Evolutionary conservation across 2,888 invertebrate species (phyloP).

Genomic region (Teleogryllus oceanicus): DNA sequence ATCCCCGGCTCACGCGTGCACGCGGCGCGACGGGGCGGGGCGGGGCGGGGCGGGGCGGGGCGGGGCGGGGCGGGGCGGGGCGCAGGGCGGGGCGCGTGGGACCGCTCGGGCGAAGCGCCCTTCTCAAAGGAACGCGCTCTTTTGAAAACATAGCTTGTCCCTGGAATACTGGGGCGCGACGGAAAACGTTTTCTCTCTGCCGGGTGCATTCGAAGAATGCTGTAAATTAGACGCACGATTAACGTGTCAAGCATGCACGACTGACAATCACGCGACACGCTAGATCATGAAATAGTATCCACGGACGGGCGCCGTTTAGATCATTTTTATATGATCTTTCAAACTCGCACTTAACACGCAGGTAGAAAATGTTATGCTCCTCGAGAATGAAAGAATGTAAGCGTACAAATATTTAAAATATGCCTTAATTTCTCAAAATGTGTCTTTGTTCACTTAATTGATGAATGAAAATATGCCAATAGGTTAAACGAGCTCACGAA

Average conservation of each 20-base stretch:
- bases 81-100: background rate
- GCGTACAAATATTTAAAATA: too few species aligned
- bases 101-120: background rate
- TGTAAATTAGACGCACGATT: constrained; percentile 18
- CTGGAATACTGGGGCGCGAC: background rate
- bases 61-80: background rate
- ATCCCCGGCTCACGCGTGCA: background rate
- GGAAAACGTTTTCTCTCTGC: background rate
- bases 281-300: background rate
- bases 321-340: background rate
- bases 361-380: background rate
- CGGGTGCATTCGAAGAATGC: background rate
- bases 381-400: too few species aligned
- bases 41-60: background rate
- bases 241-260: background rate
- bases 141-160: background rate
- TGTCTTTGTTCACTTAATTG: too few species aligned
- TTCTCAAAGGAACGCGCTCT: background rate
- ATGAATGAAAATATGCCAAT: too few species aligned
- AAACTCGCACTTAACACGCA: constrained; percentile 1
- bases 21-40: background rate
- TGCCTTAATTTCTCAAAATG: too few species aligned
- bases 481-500: too few species aligned
- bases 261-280: constrained; percentile 10
- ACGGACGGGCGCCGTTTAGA: background rate